A percentile compares a stretch with the other conserved stretches of the same genome.
These are phyloP conservation scores for Tichodroma muraria DNA, from an alignment of 2,113 vertebrate species.

Conservation along the genomic window DNA sequence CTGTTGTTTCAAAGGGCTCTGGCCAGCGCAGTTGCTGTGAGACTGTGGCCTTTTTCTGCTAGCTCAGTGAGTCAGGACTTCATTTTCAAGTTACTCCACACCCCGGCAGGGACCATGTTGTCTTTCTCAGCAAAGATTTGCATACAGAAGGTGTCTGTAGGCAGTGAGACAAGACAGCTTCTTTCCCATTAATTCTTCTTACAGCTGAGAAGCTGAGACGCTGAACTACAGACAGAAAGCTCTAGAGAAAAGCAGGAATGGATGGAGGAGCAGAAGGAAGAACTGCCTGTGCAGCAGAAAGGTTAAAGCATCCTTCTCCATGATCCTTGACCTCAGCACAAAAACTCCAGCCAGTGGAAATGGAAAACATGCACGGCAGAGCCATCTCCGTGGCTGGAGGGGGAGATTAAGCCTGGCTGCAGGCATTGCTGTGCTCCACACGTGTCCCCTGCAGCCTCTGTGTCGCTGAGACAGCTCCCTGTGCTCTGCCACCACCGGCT, in stretches of 20 bases:
- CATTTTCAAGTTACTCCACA: neutral
- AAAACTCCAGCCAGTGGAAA: neutral
- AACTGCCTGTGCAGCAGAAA: neutral
- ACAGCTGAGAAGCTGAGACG: neutral
- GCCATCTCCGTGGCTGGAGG: neutral
- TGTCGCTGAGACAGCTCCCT: neutral
- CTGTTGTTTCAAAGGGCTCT: neutral
- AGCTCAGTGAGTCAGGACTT: neutral
- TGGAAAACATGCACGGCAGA: neutral
- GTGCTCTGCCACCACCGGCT: neutral
- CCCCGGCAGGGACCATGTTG: neutral
- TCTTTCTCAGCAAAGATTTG: neutral
- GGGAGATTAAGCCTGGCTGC: neutral
- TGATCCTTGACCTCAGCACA: neutral
- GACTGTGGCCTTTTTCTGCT: neutral
- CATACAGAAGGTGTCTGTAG: neutral
- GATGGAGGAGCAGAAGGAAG: neutral
- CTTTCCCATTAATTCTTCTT: neutral
- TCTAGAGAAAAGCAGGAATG: fast-evolving
- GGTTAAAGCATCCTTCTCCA: fast-evolving
- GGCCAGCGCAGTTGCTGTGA: neutral
- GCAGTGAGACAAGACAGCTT: neutral
- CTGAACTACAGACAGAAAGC: neutral
- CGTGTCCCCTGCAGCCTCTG: neutral
- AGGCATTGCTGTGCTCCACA: neutral